Percentiles rank a stretch among this genome's conserved stretches.
Evolutionary conservation across 2,113 vertebrate species (phyloP).

Genomic region (Oryzias woworae): DNA sequence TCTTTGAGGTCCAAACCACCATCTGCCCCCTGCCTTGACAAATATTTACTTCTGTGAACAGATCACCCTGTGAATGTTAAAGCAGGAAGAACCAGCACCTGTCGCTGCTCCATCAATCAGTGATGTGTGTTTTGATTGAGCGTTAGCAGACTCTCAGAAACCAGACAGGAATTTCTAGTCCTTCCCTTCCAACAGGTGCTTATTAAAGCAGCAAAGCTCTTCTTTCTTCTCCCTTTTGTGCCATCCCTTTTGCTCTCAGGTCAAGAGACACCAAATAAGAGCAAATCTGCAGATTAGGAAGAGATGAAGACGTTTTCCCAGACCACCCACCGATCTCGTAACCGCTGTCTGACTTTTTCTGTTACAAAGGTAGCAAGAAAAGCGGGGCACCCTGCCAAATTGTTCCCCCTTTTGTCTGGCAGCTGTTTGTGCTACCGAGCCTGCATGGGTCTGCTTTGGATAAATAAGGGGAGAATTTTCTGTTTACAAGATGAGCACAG

Average conservation of each 20-base stretch:
- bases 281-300: constrained; percentile 18
- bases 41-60: constrained; percentile 37
- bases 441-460: constrained; percentile 27
- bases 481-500: constrained; percentile 22
- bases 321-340: constrained; percentile 56
- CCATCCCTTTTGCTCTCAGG: constrained; percentile 36
- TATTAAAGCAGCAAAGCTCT: constrained; percentile 53
- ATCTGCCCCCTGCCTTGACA: constrained; percentile 31
- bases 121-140: constrained; percentile 44
- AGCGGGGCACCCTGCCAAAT: constrained; percentile 9
- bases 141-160: constrained; percentile 35
- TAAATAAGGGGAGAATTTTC: constrained; percentile 42
- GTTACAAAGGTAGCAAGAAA: constrained; percentile 2
- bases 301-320: constrained; percentile 28
- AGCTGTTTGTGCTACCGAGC: constrained; percentile 31
- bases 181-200: constrained; percentile 58
- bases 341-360: constrained; percentile 9
- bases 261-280: constrained; percentile 43
- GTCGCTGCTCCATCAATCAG: constrained; percentile 62
- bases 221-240: constrained; percentile 24
- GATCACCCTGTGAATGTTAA: constrained; percentile 16
- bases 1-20: constrained; percentile 2
- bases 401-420: constrained; percentile 1
- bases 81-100: constrained; percentile 59
- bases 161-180: constrained; percentile 65